These are phyloP conservation scores for Centrocercus urophasianus DNA, from an alignment of 2,113 vertebrate species.

Conservation along the genomic window DNA sequence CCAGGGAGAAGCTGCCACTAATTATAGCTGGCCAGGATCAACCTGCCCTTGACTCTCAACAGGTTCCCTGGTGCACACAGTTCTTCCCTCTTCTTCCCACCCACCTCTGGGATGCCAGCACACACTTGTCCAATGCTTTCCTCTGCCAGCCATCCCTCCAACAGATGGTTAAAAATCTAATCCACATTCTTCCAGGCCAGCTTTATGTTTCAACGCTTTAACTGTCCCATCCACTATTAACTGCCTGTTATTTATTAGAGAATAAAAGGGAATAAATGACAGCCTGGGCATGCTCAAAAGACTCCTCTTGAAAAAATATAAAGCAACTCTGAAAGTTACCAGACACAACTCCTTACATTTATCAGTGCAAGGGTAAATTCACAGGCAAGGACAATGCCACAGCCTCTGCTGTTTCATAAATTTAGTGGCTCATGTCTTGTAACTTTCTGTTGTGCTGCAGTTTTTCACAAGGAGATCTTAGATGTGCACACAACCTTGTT, in stretches of 20 bases:
- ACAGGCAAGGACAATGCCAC: constrained; percentile 53
- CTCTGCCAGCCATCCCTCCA: neutral
- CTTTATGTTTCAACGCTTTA: constrained; percentile 32
- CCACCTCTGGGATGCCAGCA: neutral
- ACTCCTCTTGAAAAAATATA: constrained; percentile 18
- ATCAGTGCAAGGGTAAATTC: constrained; percentile 61
- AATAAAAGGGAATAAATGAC: constrained; percentile 57
- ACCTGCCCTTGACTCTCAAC: neutral
- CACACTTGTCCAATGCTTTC: neutral
- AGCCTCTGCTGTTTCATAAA: constrained; percentile 31
- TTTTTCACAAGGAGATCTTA: constrained; percentile 44
- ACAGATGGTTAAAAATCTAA: neutral
- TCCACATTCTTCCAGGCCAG: neutral
- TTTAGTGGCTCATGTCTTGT: constrained; percentile 9
- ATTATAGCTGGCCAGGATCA: neutral
- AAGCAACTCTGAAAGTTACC: constrained; percentile 28
- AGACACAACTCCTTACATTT: constrained; percentile 28
- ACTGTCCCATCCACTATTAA: constrained; percentile 30
- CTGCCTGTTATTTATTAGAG: constrained; percentile 53
- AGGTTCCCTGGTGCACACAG: fast-evolving
- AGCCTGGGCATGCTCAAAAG: constrained; percentile 43
- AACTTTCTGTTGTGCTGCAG: constrained; percentile 7
- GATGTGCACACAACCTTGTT: constrained; percentile 10
- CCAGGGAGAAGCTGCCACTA: neutral
- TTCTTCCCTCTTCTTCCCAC: neutral